Percentiles rank a stretch among this genome's conserved stretches.
phyloP scores from a whole-genome alignment of 2,113 vertebrate genomes.

The Gasterosteus aculeatus region DNA sequence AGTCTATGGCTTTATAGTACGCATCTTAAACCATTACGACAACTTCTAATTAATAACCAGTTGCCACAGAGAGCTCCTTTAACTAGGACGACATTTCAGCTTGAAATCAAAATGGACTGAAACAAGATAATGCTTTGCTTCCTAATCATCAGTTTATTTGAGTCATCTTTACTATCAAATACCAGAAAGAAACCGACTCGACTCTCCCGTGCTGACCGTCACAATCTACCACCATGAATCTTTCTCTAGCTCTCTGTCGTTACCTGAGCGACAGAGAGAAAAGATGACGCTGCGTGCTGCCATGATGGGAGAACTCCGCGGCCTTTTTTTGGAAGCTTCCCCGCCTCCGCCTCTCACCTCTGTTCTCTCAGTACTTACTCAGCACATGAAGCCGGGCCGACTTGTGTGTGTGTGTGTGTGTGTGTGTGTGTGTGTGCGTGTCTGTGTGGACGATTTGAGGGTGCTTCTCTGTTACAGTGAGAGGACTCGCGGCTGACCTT shows the following conservation, averaged over 20 bases:
- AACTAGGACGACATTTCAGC: constrained; percentile 40
- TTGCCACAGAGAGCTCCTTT: constrained; percentile 1
- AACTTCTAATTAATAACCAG: neutral
- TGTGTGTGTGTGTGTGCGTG: neutral
- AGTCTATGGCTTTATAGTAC: neutral
- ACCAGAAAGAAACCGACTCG: constrained; percentile 40
- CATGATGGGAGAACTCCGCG: constrained; percentile 67
- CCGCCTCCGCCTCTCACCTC: constrained; percentile 47
- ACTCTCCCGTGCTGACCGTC: constrained; percentile 34
- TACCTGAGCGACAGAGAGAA: constrained; percentile 74
- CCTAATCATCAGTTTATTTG: constrained; percentile 43
- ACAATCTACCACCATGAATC: constrained; percentile 40
- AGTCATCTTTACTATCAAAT: constrained; percentile 49
- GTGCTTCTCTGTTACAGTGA: constrained; percentile 50
- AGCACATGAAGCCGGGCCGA: constrained; percentile 56
- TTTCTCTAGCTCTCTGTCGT: constrained; percentile 28
- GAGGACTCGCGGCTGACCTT: constrained; percentile 63
- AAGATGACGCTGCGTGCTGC: constrained; percentile 68
- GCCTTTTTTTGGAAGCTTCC: constrained; percentile 77
- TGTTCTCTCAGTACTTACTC: constrained; percentile 63
- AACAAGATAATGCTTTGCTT: constrained; percentile 53
- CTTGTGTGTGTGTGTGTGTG: constrained; percentile 5
- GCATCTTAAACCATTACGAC: neutral
- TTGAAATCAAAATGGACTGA: constrained; percentile 55
- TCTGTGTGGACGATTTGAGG: constrained; percentile 38